Conservation (phyloP, 2,888 invertebrate genomes). For the Lepidocyrtinus sp. region DNA sequence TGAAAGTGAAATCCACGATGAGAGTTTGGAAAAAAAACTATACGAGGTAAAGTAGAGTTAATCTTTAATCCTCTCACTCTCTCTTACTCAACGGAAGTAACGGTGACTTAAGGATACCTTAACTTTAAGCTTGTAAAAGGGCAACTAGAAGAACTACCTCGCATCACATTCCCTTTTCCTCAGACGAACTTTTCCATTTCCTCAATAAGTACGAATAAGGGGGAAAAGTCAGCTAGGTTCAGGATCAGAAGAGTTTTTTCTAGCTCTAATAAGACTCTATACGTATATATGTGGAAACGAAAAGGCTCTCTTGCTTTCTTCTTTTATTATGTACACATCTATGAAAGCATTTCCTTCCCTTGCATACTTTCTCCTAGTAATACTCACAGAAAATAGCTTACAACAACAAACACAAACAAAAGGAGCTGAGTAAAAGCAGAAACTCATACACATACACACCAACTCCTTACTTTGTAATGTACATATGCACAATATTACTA, state of each 20-base stretch:
- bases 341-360: conserved; percentile 20
- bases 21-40: not conserved
- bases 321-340: not conserved
- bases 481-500: not conserved
- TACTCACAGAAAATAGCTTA: conserved; percentile 6
- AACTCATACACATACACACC: not conserved
- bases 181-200: not conserved
- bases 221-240: not conserved
- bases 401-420: conserved; percentile 32
- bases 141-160: not conserved
- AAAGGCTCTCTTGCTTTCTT: not conserved
- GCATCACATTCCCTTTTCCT: not conserved
- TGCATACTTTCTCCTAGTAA: conserved; percentile 19
- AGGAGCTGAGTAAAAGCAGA: not conserved
- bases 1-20: not conserved
- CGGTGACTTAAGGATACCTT: not conserved
- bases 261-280: too few species aligned
- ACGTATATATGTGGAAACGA: too few species aligned
- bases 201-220: not conserved
- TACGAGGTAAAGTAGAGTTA: conserved; percentile 17
- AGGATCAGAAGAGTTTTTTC: too few species aligned
- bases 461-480: not conserved
- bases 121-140: not conserved
- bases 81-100: conserved; percentile 31
- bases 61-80: conserved; percentile 33